Evolutionary conservation across 2,888 invertebrate genomes (phyloP), one percentile per base, ranked within the genome.

Genomic region (Ametastegia equiseti): DNA sequence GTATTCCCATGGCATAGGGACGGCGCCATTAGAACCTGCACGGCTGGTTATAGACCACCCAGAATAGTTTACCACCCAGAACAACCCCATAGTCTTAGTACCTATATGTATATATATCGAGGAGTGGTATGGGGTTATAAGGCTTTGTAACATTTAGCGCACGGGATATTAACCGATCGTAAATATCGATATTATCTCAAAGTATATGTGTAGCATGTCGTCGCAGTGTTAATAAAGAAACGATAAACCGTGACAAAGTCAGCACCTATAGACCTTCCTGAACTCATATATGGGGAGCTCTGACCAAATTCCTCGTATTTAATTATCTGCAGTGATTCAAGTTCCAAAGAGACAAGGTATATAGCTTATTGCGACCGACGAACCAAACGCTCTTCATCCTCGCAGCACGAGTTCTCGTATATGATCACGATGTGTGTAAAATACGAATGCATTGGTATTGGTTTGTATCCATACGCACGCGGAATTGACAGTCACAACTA

Each of bases 21-120:
- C 78, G 78, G 78, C 45, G 47, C 45, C 78, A 78, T 78, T 78
- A 63, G 60, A 78, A 78, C 27, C n/a, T n/a, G n/a, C 36, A 60
- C 39, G 11, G 78, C 33, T 42, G 19, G 39, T 6, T 39, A 27
- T 60, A 78, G 78, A 78, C 78, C 78, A 78, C 78, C 78, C 78
- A 78, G 78, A 60, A 78, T n/a, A n/a, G n/a, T n/a, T 60, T 57
- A 27, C 75, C 50, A 75, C 54, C 36, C 75, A 45, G 30, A 78
- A 42, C 57, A 13, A 78, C 78, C 78, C 78, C 23, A 36, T 27
- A 57, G n/a, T n/a, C n/a, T n/a, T 69, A 33, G n/a, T 15, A 19
- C n/a, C 19, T 19, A 63, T 15, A 6, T 27, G 11, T 33, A 63
- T n/a, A n/a, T 13, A 33, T 33, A n/a, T n/a, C n/a, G n/a, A n/a